Conservation (phyloP, 2,797 vertebrate species). For the Enteromius unitaeniatus region DNA sequence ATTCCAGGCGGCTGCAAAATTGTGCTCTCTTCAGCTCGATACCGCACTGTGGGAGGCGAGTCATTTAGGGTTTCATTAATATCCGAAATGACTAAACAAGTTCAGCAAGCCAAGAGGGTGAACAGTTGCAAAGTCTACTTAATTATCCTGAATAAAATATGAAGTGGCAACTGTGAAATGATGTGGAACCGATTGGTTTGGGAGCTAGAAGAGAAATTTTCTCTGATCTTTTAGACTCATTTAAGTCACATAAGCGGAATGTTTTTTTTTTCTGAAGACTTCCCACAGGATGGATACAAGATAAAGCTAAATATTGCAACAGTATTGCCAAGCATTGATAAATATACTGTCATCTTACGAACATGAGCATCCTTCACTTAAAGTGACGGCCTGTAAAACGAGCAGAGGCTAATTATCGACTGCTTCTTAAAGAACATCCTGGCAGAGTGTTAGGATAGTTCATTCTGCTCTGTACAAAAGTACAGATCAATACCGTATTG, state of each 20-base stretch:
- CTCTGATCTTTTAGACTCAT: constrained; percentile 49
- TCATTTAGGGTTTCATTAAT: constrained; percentile 65
- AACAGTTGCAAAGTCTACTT: constrained; percentile 59
- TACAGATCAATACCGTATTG: constrained; percentile 56
- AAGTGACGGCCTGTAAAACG: constrained; percentile 44
- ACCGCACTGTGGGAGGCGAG: constrained; percentile 58
- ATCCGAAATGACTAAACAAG: constrained; percentile 64
- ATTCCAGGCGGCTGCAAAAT: constrained; percentile 65
- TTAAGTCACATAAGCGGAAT: constrained; percentile 42
- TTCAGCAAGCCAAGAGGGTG: constrained; percentile 55
- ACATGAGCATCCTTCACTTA: constrained; percentile 38
- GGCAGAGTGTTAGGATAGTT: constrained; percentile 43
- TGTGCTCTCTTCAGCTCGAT: constrained; percentile 63
- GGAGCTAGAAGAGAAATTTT: constrained; percentile 50
- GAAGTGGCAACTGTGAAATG: constrained; percentile 62
- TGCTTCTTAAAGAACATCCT: constrained; percentile 52
- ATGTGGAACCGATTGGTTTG: constrained; percentile 52
- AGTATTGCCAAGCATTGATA: neutral
- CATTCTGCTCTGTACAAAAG: constrained; percentile 48
- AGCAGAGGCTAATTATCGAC: constrained; percentile 47
- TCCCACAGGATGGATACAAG: constrained; percentile 20
- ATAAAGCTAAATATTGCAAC: neutral
- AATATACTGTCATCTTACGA: constrained; percentile 15
- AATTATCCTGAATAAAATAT: constrained; percentile 67
- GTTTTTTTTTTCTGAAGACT: constrained; percentile 35